Evolutionary conservation across 2,797 vertebrate genomes (phyloP).

Genomic region (Allenopithecus nigroviridis): DNA sequence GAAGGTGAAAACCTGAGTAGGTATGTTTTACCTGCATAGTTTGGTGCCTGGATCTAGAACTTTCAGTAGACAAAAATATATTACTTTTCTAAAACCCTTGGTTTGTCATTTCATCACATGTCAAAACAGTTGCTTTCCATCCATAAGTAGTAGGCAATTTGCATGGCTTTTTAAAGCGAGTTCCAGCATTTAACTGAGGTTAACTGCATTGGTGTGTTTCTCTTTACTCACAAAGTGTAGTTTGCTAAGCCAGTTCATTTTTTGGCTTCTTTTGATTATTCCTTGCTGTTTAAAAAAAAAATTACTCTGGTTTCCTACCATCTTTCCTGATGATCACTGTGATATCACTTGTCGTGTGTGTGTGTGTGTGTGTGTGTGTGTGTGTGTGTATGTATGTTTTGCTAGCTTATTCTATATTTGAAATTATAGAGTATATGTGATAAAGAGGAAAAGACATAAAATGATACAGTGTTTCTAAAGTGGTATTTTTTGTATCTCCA

Average conservation of each 20-base stretch:
- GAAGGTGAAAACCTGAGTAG: not conserved
- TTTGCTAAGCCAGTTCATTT: not conserved
- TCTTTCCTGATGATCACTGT: not conserved
- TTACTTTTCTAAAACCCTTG: not conserved
- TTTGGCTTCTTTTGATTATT: not conserved
- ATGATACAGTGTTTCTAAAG: not conserved
- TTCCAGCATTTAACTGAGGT: not conserved
- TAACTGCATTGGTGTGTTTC: constrained; percentile 10
- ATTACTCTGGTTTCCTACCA: not conserved
- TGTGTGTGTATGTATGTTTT: not conserved
- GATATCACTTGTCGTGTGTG: not conserved
- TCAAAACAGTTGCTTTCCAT: constrained; percentile 13
- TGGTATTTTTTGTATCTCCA: not conserved
- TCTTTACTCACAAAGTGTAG: not conserved
- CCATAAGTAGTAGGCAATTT: not conserved
- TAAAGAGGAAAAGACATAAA: not conserved
- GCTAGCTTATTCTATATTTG: not conserved
- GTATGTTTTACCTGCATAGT: not conserved
- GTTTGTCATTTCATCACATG: constrained; percentile 5
- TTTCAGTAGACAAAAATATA: not conserved
- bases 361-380: too few relatives aligned
- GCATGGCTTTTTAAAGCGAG: not conserved
- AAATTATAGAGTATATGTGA: not conserved
- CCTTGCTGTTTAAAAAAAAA: not conserved
- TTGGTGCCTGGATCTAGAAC: constrained; percentile 17